These are phyloP conservation scores for Heteropelma amictum DNA, from an alignment of 2,888 invertebrate genomes.

Conservation along the genomic window DNA sequence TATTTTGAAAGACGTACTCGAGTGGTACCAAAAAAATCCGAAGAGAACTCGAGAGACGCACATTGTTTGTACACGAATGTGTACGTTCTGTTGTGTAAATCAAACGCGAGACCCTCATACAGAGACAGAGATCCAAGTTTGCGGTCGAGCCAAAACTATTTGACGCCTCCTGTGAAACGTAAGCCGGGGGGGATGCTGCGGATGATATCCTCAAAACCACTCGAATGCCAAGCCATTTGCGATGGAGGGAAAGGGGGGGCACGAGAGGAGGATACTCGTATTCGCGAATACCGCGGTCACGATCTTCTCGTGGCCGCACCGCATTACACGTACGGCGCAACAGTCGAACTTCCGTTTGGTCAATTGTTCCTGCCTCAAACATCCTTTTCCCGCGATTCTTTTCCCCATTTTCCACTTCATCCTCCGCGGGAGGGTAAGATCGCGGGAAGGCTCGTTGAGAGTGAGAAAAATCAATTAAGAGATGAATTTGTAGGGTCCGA, in stretches of 20 bases:
- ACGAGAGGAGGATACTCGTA: not conserved
- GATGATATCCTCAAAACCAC: constrained; percentile 34
- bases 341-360: constrained; percentile 26
- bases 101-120: constrained; percentile 1
- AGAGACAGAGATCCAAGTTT: constrained; percentile 2
- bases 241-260: not conserved
- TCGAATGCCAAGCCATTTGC: constrained; percentile 27
- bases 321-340: not conserved
- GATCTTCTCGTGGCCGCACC: constrained; percentile 3
- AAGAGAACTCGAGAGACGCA: constrained; percentile 22
- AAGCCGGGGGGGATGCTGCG: constrained; percentile 36
- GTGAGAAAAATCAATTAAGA: not conserved
- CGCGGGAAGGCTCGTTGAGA: not conserved
- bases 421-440: too few relatives aligned
- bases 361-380: not conserved
- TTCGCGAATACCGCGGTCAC: constrained; percentile 25
- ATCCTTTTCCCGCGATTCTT: constrained; percentile 1
- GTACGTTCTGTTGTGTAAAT: not conserved
- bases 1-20: too few relatives aligned
- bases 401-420: not conserved
- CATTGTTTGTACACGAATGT: not conserved
- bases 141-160: constrained; percentile 40
- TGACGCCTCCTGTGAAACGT: constrained; percentile 51
- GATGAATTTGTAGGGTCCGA: not conserved
- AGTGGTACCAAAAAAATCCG: too few relatives aligned